A percentile compares a stretch with the other conserved stretches of the same genome.
Evolutionary conservation across 2,113 vertebrate species (phyloP).

Genomic region (Trematocara macrostoma): DNA sequence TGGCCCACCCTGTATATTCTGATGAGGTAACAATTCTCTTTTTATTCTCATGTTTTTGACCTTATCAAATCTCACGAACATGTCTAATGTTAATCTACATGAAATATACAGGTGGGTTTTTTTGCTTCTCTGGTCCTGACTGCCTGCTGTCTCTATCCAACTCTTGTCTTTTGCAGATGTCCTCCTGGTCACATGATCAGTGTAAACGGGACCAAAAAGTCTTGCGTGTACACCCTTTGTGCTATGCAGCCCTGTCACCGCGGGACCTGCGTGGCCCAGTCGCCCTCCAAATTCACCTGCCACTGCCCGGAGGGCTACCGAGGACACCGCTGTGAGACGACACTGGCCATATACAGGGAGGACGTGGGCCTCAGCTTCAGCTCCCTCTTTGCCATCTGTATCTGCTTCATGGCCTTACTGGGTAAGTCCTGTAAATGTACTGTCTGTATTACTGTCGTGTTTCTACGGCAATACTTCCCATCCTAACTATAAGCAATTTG

Average conservation of each 20-base stretch:
- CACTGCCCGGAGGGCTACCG: slow-evolving; percentile 79
- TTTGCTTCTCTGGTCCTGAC: background rate
- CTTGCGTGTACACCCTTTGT: slow-evolving; percentile 79
- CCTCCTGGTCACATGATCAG: slow-evolving; percentile 78
- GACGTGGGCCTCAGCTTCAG: slow-evolving; percentile 85
- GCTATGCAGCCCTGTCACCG: slow-evolving; percentile 78
- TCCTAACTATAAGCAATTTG: background rate
- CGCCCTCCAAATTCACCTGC: slow-evolving; percentile 77
- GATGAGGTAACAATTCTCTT: background rate
- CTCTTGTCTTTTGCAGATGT: slow-evolving; percentile 67
- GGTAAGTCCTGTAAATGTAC: slow-evolving; percentile 68
- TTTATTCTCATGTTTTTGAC: background rate
- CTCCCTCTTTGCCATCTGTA: slow-evolving; percentile 84
- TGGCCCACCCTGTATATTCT: background rate
- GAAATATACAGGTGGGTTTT: fast-evolving
- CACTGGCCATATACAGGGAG: slow-evolving; percentile 76
- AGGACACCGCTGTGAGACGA: slow-evolving; percentile 79
- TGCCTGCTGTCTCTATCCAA: background rate
- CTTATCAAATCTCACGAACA: background rate
- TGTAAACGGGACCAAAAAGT: slow-evolving; percentile 76
- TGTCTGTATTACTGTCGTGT: background rate
- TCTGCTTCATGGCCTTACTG: slow-evolving; percentile 84
- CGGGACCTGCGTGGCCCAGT: slow-evolving; percentile 80
- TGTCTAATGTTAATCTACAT: background rate
- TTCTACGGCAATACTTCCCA: fast-evolving